phyloP scores from a whole-genome alignment of 1,140 invertebrate genomes.

The Spodoptera litura region DNA sequence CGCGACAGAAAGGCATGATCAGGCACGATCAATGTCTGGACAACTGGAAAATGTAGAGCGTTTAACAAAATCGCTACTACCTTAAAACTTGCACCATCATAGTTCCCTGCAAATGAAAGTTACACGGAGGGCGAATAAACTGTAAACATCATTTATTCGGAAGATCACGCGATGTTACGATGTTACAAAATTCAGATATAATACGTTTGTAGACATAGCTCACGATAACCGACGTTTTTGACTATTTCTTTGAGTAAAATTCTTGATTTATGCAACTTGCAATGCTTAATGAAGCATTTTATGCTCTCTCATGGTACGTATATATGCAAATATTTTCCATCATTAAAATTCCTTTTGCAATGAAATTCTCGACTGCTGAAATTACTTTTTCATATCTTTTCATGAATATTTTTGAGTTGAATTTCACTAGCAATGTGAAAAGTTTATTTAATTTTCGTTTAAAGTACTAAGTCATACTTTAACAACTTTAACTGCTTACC shows the following conservation, averaged over 20 bases:
- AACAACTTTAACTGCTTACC: too few relatives aligned
- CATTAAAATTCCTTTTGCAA: slow-evolving; percentile 27
- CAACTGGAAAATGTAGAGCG: too few relatives aligned
- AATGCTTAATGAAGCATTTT: slow-evolving; percentile 1
- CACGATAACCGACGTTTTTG: slow-evolving; percentile 15
- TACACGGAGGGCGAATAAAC: slow-evolving; percentile 68
- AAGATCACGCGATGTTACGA: slow-evolving; percentile 76
- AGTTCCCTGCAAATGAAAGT: slow-evolving; percentile 52
- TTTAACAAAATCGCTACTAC: background rate
- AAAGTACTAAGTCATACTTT: too few relatives aligned
- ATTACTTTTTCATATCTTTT: slow-evolving; percentile 3
- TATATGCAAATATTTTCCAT: slow-evolving; percentile 24
- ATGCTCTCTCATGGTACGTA: background rate
- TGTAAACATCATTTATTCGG: slow-evolving; percentile 65
- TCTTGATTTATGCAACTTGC: slow-evolving; percentile 11
- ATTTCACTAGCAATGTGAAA: background rate
- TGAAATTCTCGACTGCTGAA: slow-evolving; percentile 9
- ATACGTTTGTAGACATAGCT: slow-evolving; percentile 61
- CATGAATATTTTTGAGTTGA: background rate
- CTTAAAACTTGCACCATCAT: slow-evolving; percentile 42
- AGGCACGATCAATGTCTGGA: too few relatives aligned
- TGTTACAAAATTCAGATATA: slow-evolving; percentile 52
- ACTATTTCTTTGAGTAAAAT: background rate
- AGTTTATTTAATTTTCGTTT: too few relatives aligned
- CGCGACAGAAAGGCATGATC: too few relatives aligned